Evolutionary conservation across 2,113 vertebrate species (phyloP), one percentile per base, ranked within the genome.

Genomic region (Agapornis roseicollis): DNA sequence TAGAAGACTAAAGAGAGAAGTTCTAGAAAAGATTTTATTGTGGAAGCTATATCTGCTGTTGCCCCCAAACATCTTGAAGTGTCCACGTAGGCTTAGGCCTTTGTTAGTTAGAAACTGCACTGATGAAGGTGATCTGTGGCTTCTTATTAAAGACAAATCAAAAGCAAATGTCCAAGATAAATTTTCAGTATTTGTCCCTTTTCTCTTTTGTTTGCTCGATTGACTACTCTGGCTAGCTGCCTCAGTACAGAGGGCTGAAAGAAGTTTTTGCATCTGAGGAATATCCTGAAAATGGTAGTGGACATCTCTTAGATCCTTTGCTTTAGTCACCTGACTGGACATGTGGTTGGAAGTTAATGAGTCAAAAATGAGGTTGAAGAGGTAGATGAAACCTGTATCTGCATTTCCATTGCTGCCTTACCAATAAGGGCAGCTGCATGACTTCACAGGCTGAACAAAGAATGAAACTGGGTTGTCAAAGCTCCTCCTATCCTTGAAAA

Each of bases 391-490:
- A 71, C 24, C 46, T 35, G 4, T 35, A 16, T 58, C 49, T 87
- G 8, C 22, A 31, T 70, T 90, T 77, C 35, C 24, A 52, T 50
- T 31, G 9, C 37, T 85, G 44, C 27, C 66, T 17, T 25, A 24
- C 28, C 0, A 0, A 8, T 37, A 53, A 63, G 5, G 25, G 15
- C 11, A 73, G 44, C 9, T 1, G 18, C 6, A 1, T 31, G 46
- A 91, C 64, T 70, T 23, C 33, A 52, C 7, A 28, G 60, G 23
- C 19, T 86, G 46, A 35, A 42, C 31, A 80, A 49, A 53, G 90
- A 72, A 23, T 68, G 52, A 55, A 65, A 17, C 10, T 73, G 33
- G 6, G 22, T 50, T 82, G 25, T 39, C 3, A 0, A 56, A 52
- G 12, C 9, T 52, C 63, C 41, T 77, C 14, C 41, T 63, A 3